These are phyloP conservation scores for Porites rus DNA, from an alignment of 92 coral and sea anemone genomes.

Conservation along the genomic window DNA sequence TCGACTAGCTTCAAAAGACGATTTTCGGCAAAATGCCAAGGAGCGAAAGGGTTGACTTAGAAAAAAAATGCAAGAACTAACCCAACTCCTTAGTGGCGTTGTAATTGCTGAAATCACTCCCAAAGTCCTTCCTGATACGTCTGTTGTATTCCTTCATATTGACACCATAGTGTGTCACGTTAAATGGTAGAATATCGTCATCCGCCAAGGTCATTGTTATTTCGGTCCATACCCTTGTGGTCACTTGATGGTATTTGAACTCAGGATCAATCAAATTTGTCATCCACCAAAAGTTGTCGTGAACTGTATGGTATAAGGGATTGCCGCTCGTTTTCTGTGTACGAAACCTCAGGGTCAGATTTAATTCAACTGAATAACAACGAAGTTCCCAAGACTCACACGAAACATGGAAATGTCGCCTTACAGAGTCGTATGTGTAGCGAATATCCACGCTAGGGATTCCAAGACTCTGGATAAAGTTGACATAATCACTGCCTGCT, in stretches of 20 bases:
- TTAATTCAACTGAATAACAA: not conserved
- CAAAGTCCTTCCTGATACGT: constrained; percentile 32
- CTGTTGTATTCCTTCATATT: constrained; percentile 64
- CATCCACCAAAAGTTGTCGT: constrained; percentile 91
- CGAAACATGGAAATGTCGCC: not conserved
- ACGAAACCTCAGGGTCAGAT: not conserved
- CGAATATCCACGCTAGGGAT: constrained; percentile 89
- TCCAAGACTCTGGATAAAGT: constrained; percentile 78
- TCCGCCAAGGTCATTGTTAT: constrained; percentile 84
- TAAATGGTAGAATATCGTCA: constrained; percentile 81
- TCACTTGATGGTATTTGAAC: constrained; percentile 88
- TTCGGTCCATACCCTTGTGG: constrained; percentile 84
- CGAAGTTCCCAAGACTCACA: not conserved
- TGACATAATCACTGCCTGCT: constrained; percentile 82
- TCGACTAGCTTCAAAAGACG: not conserved
- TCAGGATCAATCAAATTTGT: constrained; percentile 85
- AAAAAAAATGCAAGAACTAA: not conserved
- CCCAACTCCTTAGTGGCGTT: constrained; percentile 37
- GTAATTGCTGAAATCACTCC: constrained; percentile 28
- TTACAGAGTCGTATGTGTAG: constrained; percentile 84
- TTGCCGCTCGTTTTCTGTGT: constrained; percentile 65
- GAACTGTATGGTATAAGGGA: constrained; percentile 94
- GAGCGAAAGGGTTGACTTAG: not conserved
- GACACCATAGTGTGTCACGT: constrained; percentile 81
- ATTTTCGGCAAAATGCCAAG: not conserved